These are phyloP conservation scores for Nephrotoma appendiculata DNA, from an alignment of 2,888 invertebrate species.

Conservation along the genomic window DNA sequence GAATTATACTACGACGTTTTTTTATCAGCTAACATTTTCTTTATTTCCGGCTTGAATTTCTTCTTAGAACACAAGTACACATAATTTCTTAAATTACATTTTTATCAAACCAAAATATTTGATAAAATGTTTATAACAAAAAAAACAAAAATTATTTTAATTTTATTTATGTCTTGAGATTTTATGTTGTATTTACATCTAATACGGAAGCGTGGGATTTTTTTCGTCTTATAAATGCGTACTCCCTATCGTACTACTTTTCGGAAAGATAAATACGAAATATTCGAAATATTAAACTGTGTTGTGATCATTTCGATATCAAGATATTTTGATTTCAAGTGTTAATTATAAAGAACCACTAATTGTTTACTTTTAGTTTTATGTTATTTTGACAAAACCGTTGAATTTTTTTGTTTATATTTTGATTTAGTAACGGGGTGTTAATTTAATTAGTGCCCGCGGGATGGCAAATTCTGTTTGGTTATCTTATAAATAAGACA, in stretches of 20 bases:
- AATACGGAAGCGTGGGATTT: background rate
- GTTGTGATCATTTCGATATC: background rate
- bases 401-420: background rate
- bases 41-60: background rate
- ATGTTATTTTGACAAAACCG: background rate
- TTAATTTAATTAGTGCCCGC: background rate
- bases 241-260: background rate
- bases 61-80: background rate
- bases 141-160: background rate
- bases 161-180: background rate
- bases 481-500: background rate
- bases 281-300: background rate
- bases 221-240: background rate
- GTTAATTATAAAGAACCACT: background rate
- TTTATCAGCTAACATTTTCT: background rate
- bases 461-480: background rate
- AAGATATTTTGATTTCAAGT: background rate
- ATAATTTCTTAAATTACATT: background rate
- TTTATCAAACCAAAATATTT: background rate
- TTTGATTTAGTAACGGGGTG: background rate
- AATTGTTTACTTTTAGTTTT: background rate
- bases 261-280: background rate
- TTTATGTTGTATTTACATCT: background rate
- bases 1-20: background rate
- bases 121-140: background rate